Evolutionary conservation across 2,797 vertebrate species (phyloP).

Genomic region (Sebastes glaucus): DNA sequence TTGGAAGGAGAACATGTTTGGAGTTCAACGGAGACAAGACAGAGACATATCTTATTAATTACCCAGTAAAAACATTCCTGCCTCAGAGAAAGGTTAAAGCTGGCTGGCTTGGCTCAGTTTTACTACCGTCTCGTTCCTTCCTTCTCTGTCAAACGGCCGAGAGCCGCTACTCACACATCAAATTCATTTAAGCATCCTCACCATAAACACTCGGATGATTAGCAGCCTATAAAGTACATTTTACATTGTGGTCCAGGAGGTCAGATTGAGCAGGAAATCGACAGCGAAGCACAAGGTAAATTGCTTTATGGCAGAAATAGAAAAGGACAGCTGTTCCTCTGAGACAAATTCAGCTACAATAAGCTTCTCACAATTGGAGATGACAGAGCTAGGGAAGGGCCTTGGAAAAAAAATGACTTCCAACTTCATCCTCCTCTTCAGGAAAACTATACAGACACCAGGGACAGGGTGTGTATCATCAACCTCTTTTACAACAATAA

Average conservation of each 20-base stretch:
- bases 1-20: constrained; percentile 52
- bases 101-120: constrained; percentile 17
- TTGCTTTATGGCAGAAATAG: neutral
- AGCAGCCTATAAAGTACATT: neutral
- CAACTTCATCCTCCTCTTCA: neutral
- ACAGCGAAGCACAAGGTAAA: neutral
- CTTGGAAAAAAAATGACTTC: neutral
- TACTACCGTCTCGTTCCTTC: neutral
- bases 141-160: neutral
- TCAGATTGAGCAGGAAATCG: neutral
- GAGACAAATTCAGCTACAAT: neutral
- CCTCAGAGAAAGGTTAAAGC: constrained; percentile 1
- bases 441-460: neutral
- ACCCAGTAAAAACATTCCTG: constrained; percentile 39
- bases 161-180: neutral
- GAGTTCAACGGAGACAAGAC: constrained; percentile 28
- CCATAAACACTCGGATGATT: neutral
- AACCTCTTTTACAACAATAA: neutral
- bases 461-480: neutral
- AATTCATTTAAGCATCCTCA: neutral
- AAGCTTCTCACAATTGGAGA: neutral
- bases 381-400: neutral
- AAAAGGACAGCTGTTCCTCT: neutral
- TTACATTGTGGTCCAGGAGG: neutral
- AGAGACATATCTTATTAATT: constrained; percentile 41